Evolutionary conservation across 2,113 vertebrate species (phyloP).

Genomic region (Platycercus adscitus): DNA sequence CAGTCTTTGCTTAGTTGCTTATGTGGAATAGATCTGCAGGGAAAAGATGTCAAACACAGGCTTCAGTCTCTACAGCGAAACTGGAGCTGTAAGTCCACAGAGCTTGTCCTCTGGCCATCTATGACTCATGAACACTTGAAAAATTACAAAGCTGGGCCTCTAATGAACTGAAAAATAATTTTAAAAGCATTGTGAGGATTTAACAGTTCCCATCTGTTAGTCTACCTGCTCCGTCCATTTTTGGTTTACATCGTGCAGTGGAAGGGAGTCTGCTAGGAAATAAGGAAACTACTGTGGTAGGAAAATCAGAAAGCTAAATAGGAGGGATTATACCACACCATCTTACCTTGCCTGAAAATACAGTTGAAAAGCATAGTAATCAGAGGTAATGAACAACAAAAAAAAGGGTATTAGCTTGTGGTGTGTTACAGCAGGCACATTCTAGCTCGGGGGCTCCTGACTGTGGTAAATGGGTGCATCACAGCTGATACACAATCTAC

Average conservation of each 20-base stretch:
- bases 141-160: neutral
- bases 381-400: neutral
- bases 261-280: neutral
- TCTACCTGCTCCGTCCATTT: neutral
- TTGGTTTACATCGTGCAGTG: neutral
- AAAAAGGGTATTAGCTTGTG: accelerated
- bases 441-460: neutral
- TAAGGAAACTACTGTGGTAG: neutral
- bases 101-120: neutral
- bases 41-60: neutral
- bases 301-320: neutral
- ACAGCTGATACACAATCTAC: neutral
- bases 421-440: neutral
- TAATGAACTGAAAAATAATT: neutral
- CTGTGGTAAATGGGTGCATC: neutral
- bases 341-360: neutral
- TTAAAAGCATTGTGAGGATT: neutral
- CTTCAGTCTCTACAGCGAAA: neutral
- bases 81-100: neutral
- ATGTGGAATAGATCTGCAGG: neutral
- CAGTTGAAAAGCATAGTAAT: neutral
- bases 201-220: neutral
- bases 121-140: neutral
- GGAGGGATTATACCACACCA: neutral
- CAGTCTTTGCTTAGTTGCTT: neutral